phyloP scores from a whole-genome alignment of 2,797 vertebrate species.

The Siniperca scherzeri region DNA sequence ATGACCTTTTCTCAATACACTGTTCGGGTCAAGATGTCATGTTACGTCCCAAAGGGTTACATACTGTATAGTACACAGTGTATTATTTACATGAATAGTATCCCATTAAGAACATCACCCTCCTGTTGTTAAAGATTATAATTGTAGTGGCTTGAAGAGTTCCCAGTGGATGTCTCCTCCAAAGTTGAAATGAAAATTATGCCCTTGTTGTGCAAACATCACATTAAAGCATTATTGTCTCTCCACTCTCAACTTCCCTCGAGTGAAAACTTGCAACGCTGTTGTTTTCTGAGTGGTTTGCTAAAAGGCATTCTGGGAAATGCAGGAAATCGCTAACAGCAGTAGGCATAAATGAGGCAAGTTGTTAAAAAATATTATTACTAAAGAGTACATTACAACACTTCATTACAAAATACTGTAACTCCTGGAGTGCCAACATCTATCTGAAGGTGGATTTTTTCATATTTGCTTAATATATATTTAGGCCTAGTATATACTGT shows the following conservation, averaged over 20 bases:
- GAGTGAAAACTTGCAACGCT: slow-evolving; percentile 11
- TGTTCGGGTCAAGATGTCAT: not conserved
- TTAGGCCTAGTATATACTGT: not conserved
- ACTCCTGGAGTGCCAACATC: not conserved
- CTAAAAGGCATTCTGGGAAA: slow-evolving; percentile 40
- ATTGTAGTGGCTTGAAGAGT: slow-evolving; percentile 28
- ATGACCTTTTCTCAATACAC: not conserved
- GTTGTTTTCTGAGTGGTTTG: slow-evolving; percentile 12
- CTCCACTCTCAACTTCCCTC: slow-evolving; percentile 17
- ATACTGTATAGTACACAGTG: not conserved
- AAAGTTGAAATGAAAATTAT: slow-evolving; percentile 31
- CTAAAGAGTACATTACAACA: slow-evolving; percentile 3
- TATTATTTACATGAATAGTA: slow-evolving; percentile 5
- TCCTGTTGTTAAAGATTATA: slow-evolving; percentile 17
- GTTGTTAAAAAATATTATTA: not conserved
- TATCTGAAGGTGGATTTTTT: not conserved
- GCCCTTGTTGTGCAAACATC: slow-evolving; percentile 26
- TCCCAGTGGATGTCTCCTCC: slow-evolving; percentile 30
- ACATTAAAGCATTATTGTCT: slow-evolving; percentile 25
- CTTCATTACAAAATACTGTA: not conserved
- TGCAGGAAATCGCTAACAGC: slow-evolving; percentile 10
- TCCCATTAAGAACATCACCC: slow-evolving; percentile 11
- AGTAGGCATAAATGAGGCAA: not conserved
- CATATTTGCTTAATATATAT: slow-evolving; percentile 8
- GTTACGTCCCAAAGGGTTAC: not conserved